phyloP scores from a whole-genome alignment of 30 jellyfish, hydroid and myxozoan genomes.

The Hydra vulgaris region DNA sequence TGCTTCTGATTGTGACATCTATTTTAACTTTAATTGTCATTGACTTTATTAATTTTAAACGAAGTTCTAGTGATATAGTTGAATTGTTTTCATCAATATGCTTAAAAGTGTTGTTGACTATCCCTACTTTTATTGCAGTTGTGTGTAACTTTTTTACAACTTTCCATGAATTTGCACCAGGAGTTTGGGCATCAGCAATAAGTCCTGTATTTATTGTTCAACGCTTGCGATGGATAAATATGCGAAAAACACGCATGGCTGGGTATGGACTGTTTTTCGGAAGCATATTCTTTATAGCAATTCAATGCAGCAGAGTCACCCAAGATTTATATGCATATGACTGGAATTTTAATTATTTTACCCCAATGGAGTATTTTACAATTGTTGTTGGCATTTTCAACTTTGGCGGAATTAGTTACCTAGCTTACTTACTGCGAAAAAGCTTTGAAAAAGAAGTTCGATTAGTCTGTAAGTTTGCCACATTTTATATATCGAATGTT shows the following conservation, averaged over 20 bases:
- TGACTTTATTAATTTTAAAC: conserved; percentile 50
- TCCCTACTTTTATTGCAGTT: conserved; percentile 62
- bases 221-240: conserved; percentile 88
- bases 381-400: conserved; percentile 69
- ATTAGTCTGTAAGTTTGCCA: conserved; percentile 58
- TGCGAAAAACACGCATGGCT: conserved; percentile 90
- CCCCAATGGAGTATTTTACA: conserved; percentile 63
- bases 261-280: conserved; percentile 71
- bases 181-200: conserved; percentile 91
- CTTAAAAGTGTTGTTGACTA: conserved; percentile 51
- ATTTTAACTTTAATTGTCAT: conserved; percentile 32
- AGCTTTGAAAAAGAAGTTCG: conserved; percentile 96
- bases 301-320: conserved; percentile 62
- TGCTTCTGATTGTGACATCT: conserved; percentile 41
- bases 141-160: conserved; percentile 54
- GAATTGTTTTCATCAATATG: conserved; percentile 72
- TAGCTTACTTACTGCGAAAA: conserved; percentile 73
- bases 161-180: conserved; percentile 89
- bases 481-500: conserved; percentile 56
- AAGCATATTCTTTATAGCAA: conserved; percentile 68
- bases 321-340: conserved; percentile 81
- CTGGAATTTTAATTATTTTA: conserved; percentile 22
- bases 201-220: conserved; percentile 83
- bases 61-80: conserved; percentile 63
- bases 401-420: conserved; percentile 73